A percentile compares a stretch with the other conserved stretches of the same genome.
These are phyloP conservation scores for Fistularia commersonii DNA, from an alignment of 2,797 vertebrate genomes.

Conservation along the genomic window DNA sequence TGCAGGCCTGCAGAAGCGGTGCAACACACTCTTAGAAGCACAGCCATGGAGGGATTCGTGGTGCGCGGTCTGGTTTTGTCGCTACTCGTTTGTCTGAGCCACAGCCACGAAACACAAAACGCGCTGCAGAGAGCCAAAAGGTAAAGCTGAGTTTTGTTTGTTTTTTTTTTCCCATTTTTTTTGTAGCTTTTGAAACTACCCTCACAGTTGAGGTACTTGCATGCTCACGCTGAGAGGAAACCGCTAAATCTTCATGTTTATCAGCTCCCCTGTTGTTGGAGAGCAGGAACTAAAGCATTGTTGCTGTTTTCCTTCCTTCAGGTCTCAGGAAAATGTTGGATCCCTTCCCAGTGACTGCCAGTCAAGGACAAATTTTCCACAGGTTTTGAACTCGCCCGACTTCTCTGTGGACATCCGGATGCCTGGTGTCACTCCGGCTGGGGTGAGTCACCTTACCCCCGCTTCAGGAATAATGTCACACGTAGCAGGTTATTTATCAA, in stretches of 20 bases:
- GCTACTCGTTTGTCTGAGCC: conserved; percentile 73
- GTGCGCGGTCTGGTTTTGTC: conserved; percentile 64
- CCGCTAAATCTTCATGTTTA: too few relatives aligned
- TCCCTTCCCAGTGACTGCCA: conserved; percentile 79
- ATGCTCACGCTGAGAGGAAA: too few relatives aligned
- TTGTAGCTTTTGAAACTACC: too few relatives aligned
- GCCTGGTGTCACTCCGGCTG: conserved; percentile 84
- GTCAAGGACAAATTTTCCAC: conserved; percentile 68
- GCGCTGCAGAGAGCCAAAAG: conserved; percentile 79
- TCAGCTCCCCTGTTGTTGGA: not conserved
- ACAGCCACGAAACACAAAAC: conserved; percentile 68
- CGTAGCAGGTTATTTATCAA: too few relatives aligned
- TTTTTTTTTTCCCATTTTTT: too few relatives aligned
- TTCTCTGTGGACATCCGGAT: conserved; percentile 87
- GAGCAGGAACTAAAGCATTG: not conserved
- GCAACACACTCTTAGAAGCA: too few relatives aligned
- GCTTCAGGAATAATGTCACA: too few relatives aligned
- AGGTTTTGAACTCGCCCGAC: conserved; percentile 79
- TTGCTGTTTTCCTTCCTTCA: conserved; percentile 34
- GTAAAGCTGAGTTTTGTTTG: conserved; percentile 63
- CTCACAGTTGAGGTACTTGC: too few relatives aligned
- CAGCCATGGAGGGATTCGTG: conserved; percentile 74
- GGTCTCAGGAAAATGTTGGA: conserved; percentile 78
- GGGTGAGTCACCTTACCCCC: conserved; percentile 68
- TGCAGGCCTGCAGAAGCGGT: not conserved